These are phyloP conservation scores for Agelastica alni DNA, from an alignment of 2,888 invertebrate species.

Conservation along the genomic window DNA sequence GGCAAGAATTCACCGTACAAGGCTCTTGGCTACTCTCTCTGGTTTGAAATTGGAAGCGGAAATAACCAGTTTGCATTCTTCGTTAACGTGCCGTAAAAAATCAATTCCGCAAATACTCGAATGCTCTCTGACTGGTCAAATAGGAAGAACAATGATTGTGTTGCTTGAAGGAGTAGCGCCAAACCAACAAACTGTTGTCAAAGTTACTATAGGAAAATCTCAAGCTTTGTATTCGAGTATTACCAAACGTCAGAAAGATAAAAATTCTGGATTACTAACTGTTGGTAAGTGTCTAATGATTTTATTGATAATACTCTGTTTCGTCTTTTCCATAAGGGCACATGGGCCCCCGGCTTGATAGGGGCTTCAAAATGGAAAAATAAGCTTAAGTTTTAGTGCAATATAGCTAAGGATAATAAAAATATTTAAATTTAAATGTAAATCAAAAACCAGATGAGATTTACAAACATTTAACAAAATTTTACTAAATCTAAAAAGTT, in stretches of 20 bases:
- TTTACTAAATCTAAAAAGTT: no score
- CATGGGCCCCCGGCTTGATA: no score
- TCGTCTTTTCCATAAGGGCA: no score
- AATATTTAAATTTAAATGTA: no score
- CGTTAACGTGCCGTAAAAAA: slow-evolving; percentile 88
- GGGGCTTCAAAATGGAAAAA: no score
- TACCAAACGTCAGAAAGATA: slow-evolving; percentile 74
- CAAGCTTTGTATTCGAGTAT: slow-evolving; percentile 89
- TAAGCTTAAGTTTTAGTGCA: no score
- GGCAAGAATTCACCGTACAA: slow-evolving; percentile 82
- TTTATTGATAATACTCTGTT: no score
- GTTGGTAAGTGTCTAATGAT: no score
- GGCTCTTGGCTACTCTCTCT: slow-evolving; percentile 86
- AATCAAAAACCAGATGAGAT: no score
- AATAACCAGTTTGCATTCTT: slow-evolving; percentile 88
- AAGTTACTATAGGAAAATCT: slow-evolving; percentile 89
- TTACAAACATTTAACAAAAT: no score
- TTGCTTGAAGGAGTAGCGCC: slow-evolving; percentile 89
- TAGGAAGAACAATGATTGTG: slow-evolving; percentile 90
- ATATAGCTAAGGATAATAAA: no score
- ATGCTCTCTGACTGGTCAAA: slow-evolving; percentile 84
- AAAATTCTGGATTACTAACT: slow-evolving; percentile 79
- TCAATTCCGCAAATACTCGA: slow-evolving; percentile 70
- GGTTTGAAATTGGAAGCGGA: slow-evolving; percentile 94
- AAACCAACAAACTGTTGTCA: slow-evolving; percentile 91